Evolutionary conservation across 2,113 vertebrate genomes (phyloP), one percentile per base, ranked within the genome.

Genomic region (Calidris pygmaea): DNA sequence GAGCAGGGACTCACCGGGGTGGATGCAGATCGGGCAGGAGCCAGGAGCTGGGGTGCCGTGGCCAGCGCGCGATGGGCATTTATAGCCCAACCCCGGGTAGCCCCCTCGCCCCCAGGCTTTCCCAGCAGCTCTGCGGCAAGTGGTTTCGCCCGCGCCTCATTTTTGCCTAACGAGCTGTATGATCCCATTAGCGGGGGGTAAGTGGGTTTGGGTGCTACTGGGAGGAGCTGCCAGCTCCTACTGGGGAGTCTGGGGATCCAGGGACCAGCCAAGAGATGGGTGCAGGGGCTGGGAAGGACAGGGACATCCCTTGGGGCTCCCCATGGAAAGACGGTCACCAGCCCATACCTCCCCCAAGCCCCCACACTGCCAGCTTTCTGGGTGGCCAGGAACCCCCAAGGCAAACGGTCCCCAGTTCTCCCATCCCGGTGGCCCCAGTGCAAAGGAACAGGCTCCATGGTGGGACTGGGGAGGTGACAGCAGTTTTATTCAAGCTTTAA

Each of bases 111-210:
- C 55, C 72, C 34, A 12, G 92, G 52, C 88, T 74, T 71, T 90
- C 94, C 92, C 94, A 78, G 89, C 48, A 29, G 52, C 39, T 67
- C 80, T 26, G 0, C 0, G 0, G 6, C 53, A 1, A 14, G 12
- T 0, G 7, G 89, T 91, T 89, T 93, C 87, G 0, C 85, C 87
- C 35, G 1, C 93, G 0, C 96, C 96, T 32, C 89, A 94, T 96
- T 96, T 96, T 96, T 96, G 96, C 60, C 79, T 29, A 94, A 29
- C 20, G 58, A 91, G 23, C 85, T 50, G 87, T 45, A 43, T 91
- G 94, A 96, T 88, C 14, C 16, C 41, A 55, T 93, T 81, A 93
- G 21, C 0, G 4, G n/a, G 20, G 20, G 47, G 6, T 8, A 43
- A 16, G 45, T 24, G 72, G 30, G 34, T 56, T 47, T 23, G 68